Evolutionary conservation across 2,888 invertebrate species (phyloP), one percentile per base, ranked within the genome.

Genomic region (Bruchidius siliquastri): DNA sequence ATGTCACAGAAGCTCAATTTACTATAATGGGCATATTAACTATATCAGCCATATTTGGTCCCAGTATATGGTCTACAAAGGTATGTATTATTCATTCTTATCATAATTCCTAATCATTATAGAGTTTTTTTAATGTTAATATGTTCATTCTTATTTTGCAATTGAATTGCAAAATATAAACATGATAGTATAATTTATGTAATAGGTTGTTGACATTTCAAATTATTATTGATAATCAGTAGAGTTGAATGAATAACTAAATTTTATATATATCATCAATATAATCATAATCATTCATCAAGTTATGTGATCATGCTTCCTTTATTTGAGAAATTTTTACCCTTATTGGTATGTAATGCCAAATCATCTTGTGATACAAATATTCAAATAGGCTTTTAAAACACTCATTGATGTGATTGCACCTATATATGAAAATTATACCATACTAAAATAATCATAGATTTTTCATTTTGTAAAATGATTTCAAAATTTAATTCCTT

Each of bases 1-100:
- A 99, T 89, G 99, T 99, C 32, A 99, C 99, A 0, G 99, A 99
- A 88, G 98, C 98, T 6, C 99, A 99, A 88, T 94, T 96, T 87
- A 92, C 94, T 71, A 96, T 99, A 80, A 98, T 99, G 80, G 86
- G 87, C 71, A 94, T 98, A 81, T 96, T 98, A 84, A 83, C 97
- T 74, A 87, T 96, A 76, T 96, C 98, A 32, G 94, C 96, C 30
- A 87, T 93, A 73, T 93, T 97, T 84, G 99, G 99, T 13, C 91
- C 96, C 21, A 88, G 90, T 77, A 90, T 98, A 81, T 99, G 99
- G 99, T 90, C 92, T 80, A 89, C 89, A 76, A 90, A 91, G 91
- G 94, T 94, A 87, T 79, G 83, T 74, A 20, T n/a, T n/a, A n/a
- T n/a, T n/a, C n/a, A n/a, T n/a, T n/a, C 10, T 21, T 68, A 10